Conservation (phyloP, 2,113 vertebrate genomes). For the Paralichthys olivaceus region DNA sequence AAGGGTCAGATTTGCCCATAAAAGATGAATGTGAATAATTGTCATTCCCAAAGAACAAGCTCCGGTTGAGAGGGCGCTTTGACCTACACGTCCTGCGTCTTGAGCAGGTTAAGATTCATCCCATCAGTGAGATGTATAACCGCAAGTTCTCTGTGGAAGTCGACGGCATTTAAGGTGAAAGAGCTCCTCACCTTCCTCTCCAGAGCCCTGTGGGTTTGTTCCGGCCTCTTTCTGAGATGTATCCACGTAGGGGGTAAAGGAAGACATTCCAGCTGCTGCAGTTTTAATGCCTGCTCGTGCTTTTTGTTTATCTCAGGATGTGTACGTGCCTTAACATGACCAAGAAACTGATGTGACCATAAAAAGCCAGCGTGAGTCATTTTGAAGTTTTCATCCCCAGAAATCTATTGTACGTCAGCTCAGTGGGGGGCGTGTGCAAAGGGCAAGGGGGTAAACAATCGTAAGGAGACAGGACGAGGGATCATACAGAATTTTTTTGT, state of each 20-base stretch:
- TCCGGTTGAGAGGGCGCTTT: slow-evolving; percentile 23
- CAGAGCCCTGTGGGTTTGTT: slow-evolving; percentile 21
- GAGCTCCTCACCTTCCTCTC: slow-evolving; percentile 35
- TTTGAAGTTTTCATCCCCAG: slow-evolving; percentile 41
- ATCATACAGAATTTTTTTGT: slow-evolving; percentile 15
- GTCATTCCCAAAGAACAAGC: slow-evolving; percentile 55
- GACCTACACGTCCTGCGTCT: slow-evolving; percentile 6
- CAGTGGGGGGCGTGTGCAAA: slow-evolving; percentile 28
- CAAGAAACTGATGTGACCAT: slow-evolving; percentile 14
- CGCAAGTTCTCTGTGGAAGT: slow-evolving; percentile 21
- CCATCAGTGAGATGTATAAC: slow-evolving; percentile 29
- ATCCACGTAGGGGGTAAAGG: slow-evolving; percentile 48
- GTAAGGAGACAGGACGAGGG: slow-evolving; percentile 24
- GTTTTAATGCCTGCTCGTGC: slow-evolving; percentile 61
- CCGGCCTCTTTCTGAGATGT: slow-evolving; percentile 51
- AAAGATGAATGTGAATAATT: slow-evolving; percentile 50
- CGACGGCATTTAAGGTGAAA: slow-evolving; percentile 42
- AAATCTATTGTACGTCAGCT: slow-evolving; percentile 26
- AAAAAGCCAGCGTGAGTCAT: slow-evolving; percentile 34
- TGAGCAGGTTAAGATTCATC: slow-evolving; percentile 8
- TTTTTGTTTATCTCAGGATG: slow-evolving; percentile 34
- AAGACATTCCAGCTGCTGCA: slow-evolving; percentile 60
- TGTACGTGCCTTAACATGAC: slow-evolving; percentile 22
- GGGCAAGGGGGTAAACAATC: slow-evolving; percentile 51
- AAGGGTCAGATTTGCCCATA: slow-evolving; percentile 38